Evolutionary conservation across 2,888 invertebrate species (phyloP), one percentile per base, ranked within the genome.

Genomic region (Hetaerina titia): DNA sequence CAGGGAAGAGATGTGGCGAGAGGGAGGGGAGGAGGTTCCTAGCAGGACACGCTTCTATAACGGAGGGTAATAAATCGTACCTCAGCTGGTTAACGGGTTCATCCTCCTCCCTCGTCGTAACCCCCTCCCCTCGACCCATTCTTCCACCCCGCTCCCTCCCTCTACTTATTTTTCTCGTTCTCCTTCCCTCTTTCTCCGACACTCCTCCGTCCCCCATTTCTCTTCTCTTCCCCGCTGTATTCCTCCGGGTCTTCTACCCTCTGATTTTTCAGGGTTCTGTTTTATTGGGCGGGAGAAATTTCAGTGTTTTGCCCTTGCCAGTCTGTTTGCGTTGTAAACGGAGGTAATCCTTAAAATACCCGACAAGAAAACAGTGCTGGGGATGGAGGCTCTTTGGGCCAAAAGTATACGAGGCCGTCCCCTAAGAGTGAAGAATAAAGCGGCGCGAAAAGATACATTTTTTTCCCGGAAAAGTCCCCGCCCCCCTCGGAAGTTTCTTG

Each of bases 1-100:
- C 11, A 81, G 31, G 31, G 31, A 60, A 60, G 31, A 31, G 81
- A 22, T 6, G 13, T 2, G 45, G 45, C 45, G 45, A 45, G 81
- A 25, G 90, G 15, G 19, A 17, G 19, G 69, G 56, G 69, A 6
- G 45, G 90, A 69, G 92, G 92, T 45, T 92, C 92, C 92, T 92
- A 64, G 64, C 92, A 74, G 74, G 69, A 92, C 92, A 92, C 56
- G 74, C 74, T 92, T 92, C 92, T 69, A 69, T 92, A 69, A 92
- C 92, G 92, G 92, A n/a, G 92, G 92, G 92, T 69, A 92, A 92
- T 92, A 92, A 92, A 92, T 92, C 74, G 92, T 92, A 69, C 69
- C 69, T 92, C 92, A 92, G 92, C 92, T 92, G 92, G 92, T 92
- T 92, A 92, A 92, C 92, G 92, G 92, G 69, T 92, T 69, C 56